Evolutionary conservation across 2,888 invertebrate species (phyloP).

Genomic region (Pterobdella sp.): DNA sequence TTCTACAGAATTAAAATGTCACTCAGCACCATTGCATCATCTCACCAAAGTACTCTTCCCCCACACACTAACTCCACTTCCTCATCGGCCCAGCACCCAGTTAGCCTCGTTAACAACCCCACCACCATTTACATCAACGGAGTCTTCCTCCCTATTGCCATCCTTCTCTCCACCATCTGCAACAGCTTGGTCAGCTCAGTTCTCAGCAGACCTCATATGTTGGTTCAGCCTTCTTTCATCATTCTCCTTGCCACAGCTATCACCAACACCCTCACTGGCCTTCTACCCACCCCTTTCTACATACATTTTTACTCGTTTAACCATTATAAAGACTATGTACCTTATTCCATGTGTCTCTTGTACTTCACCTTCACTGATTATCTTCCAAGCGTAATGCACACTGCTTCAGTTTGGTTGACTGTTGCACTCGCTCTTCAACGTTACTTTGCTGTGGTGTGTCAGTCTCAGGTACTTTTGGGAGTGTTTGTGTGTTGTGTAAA

Average conservation of each 20-base stretch:
- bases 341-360: slow-evolving; percentile 68
- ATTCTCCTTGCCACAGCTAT: slow-evolving; percentile 91
- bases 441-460: slow-evolving; percentile 90
- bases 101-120: background rate
- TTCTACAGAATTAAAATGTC: too few species aligned
- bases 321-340: slow-evolving; percentile 71
- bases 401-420: slow-evolving; percentile 33
- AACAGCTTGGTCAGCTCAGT: slow-evolving; percentile 85
- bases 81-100: background rate
- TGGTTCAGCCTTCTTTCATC: slow-evolving; percentile 75
- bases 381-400: slow-evolving; percentile 45
- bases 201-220: slow-evolving; percentile 78
- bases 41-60: too few species aligned
- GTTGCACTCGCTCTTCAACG: slow-evolving; percentile 58
- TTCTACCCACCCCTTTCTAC: slow-evolving; percentile 58
- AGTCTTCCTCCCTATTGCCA: slow-evolving; percentile 72
- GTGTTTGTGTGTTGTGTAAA: background rate
- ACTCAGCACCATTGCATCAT: background rate
- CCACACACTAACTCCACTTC: too few species aligned
- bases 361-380: slow-evolving; percentile 53
- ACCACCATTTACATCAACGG: slow-evolving; percentile 57
- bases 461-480: slow-evolving; percentile 57
- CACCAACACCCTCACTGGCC: slow-evolving; percentile 78
- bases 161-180: slow-evolving; percentile 77
- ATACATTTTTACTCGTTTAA: slow-evolving; percentile 85